Percentiles rank a stretch among this genome's conserved stretches.
Evolutionary conservation across 1,140 invertebrate species (phyloP).

Genomic region (Pseudomyrmex flavicornis): DNA sequence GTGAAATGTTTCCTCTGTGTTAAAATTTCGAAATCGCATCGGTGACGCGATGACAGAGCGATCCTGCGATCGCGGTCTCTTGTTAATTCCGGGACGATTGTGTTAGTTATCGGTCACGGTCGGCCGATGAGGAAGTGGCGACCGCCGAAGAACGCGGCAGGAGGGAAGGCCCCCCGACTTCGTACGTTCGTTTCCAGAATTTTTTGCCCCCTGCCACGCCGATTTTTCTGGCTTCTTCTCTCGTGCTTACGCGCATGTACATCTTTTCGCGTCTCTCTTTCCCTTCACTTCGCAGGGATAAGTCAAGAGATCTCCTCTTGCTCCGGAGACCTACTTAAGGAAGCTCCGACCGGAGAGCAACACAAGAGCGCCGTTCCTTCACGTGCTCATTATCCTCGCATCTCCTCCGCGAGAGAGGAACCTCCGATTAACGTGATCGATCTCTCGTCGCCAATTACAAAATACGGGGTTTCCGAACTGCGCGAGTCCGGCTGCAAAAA

Average conservation of each 20-base stretch:
- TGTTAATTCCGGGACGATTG: constrained; percentile 71
- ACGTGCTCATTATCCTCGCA: constrained; percentile 15
- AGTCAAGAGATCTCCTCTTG: constrained; percentile 27
- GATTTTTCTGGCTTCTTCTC: constrained; percentile 64
- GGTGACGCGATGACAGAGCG: constrained; percentile 19
- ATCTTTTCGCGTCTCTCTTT: constrained; percentile 27
- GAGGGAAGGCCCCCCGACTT: background rate
- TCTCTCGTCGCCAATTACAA: constrained; percentile 24
- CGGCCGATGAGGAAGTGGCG: constrained; percentile 58
- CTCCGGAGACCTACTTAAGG: constrained; percentile 75
- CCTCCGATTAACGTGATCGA: constrained; percentile 45
- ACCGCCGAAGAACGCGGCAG: constrained; percentile 31
- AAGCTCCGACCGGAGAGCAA: constrained; percentile 57
- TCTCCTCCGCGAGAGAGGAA: constrained; percentile 34
- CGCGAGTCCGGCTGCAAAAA: background rate
- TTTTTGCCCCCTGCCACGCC: constrained; percentile 51
- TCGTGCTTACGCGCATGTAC: constrained; percentile 33
- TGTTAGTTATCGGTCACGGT: constrained; percentile 75
- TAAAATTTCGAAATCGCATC: constrained; percentile 12
- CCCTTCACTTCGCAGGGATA: background rate
- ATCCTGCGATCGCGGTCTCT: background rate
- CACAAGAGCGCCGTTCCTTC: constrained; percentile 67
- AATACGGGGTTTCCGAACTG: constrained; percentile 1
- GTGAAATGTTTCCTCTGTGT: background rate
- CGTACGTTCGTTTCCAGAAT: constrained; percentile 65